Percentiles rank a stretch among this genome's conserved stretches.
Conservation (phyloP, 2,888 invertebrate genomes). For the Aporophyla nigra region DNA sequence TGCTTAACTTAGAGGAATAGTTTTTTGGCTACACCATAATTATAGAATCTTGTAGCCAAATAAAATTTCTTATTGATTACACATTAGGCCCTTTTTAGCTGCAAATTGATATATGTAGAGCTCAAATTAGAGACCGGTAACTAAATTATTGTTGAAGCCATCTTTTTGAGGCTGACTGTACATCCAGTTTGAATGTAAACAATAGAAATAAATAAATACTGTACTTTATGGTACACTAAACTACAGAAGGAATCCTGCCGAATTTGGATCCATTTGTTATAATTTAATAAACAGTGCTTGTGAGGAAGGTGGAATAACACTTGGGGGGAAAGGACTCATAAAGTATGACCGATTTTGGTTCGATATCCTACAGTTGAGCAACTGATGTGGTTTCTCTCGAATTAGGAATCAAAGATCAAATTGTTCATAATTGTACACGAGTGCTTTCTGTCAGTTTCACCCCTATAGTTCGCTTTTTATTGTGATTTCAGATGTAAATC, state of each 20-base stretch:
- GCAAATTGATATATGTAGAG: no score
- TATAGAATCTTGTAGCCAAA: no score
- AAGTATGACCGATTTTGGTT: background rate
- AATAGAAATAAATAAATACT: conserved; percentile 45
- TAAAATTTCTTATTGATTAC: no score
- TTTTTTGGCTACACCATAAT: no score
- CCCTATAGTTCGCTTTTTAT: no score
- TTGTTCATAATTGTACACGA: background rate
- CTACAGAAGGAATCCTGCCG: conserved; percentile 17
- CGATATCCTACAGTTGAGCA: background rate
- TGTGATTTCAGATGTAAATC: no score
- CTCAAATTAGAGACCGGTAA: no score
- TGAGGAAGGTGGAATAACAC: background rate
- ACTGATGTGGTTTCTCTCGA: background rate
- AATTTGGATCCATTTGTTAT: conserved; percentile 30
- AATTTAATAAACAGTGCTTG: conserved; percentile 25
- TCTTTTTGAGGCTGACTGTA: conserved; percentile 6
- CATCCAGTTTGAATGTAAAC: conserved; percentile 43
- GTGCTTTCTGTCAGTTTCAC: no score
- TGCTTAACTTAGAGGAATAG: no score
- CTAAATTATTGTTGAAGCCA: no score
- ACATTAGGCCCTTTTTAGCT: no score
- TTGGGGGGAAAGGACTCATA: conserved; percentile 25
- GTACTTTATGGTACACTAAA: conserved; percentile 32
- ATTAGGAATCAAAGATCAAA: background rate